These are phyloP conservation scores for Corbicula japonica DNA, from an alignment of 2,888 invertebrate genomes.

Conservation along the genomic window DNA sequence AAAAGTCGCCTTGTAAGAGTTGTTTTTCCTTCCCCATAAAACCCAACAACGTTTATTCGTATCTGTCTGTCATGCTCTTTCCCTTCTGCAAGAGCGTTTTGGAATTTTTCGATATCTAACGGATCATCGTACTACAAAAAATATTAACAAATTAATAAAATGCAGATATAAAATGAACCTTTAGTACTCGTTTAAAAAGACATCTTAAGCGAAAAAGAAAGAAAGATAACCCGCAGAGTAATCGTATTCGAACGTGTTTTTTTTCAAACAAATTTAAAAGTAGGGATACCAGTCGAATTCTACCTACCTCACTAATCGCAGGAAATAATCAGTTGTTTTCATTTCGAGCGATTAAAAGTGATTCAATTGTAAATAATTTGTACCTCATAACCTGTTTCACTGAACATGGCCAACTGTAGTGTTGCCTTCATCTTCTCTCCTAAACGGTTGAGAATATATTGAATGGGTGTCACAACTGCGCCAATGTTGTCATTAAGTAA, in stretches of 20 bases:
- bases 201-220: neutral
- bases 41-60: constrained; percentile 27
- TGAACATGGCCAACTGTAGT: constrained; percentile 11
- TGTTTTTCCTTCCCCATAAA: constrained; percentile 32
- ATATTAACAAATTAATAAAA: too few relatives aligned
- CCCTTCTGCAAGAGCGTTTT: constrained; percentile 14
- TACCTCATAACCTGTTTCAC: too few relatives aligned
- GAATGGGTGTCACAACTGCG: constrained; percentile 11
- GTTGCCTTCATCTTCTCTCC: neutral
- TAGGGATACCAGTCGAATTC: too few relatives aligned
- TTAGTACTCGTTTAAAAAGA: neutral
- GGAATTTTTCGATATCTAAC: neutral
- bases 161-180: neutral
- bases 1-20: constrained; percentile 17
- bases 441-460: neutral
- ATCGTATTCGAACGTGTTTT: neutral
- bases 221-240: too few relatives aligned
- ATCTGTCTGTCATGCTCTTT: constrained; percentile 21
- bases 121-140: neutral
- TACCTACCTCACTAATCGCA: too few relatives aligned
- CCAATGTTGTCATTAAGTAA: neutral
- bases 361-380: neutral
- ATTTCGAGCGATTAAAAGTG: neutral
- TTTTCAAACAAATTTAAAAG: too few relatives aligned
- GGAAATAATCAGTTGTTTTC: neutral